Evolutionary conservation across 2,113 vertebrate genomes (phyloP).

Genomic region (Pitta sordida): DNA sequence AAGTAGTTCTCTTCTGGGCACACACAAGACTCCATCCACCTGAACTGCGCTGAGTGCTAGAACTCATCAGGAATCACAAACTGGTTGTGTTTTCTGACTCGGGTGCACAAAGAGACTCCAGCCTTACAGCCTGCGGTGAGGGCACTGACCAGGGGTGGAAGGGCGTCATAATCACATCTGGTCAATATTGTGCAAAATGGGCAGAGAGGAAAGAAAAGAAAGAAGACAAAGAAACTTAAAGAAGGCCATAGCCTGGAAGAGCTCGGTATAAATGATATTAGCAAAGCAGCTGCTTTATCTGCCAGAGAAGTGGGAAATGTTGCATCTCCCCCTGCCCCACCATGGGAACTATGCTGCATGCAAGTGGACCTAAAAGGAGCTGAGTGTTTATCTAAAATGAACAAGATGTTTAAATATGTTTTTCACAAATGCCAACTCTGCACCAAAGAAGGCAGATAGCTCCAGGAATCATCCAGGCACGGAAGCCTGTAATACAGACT

Average conservation of each 20-base stretch:
- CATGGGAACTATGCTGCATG: background rate
- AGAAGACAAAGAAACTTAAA: background rate
- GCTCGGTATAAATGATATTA: background rate
- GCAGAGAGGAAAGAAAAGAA: background rate
- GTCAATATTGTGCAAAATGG: background rate
- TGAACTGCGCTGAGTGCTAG: background rate
- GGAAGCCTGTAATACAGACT: background rate
- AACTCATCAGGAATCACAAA: background rate
- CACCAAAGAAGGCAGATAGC: background rate
- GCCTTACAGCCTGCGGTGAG: background rate
- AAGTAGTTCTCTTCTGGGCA: background rate
- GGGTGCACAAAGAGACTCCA: background rate
- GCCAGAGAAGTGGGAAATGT: background rate
- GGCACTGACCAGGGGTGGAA: background rate
- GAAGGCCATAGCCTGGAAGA: background rate
- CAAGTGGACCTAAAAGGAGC: background rate
- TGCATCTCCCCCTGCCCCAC: background rate
- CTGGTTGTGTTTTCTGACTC: fast-evolving
- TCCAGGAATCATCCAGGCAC: background rate
- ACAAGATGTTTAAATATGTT: background rate
- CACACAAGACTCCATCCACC: fast-evolving
- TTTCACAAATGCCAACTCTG: background rate
- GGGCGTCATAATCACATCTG: fast-evolving
- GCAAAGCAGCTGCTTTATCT: background rate
- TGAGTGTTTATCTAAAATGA: background rate